phyloP scores from a whole-genome alignment of 2,113 vertebrate species.

The Nothoprocta pentlandii region DNA sequence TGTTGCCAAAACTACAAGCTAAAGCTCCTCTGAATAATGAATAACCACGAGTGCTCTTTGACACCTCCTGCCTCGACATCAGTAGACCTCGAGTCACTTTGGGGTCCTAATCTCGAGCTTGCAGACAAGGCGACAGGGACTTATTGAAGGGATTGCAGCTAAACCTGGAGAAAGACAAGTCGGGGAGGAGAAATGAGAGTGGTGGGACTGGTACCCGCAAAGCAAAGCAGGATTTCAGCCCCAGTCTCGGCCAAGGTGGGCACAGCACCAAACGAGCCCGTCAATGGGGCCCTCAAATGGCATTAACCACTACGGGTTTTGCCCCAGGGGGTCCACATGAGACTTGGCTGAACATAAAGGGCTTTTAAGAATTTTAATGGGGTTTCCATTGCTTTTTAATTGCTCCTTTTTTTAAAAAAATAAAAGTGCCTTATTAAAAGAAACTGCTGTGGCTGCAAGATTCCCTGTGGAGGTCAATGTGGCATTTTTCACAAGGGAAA shows the following conservation, averaged over 20 bases:
- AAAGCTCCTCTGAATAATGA: neutral
- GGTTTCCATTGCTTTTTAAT: neutral
- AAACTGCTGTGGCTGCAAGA: neutral
- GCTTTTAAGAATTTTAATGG: neutral
- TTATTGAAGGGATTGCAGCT: neutral
- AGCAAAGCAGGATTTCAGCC: neutral
- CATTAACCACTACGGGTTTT: neutral
- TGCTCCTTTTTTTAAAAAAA: neutral
- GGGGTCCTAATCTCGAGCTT: rapidly evolving
- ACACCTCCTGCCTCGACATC: neutral
- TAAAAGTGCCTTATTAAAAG: slow-evolving; percentile 2
- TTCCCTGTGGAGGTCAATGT: neutral
- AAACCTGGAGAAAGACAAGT: neutral
- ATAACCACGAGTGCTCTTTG: neutral
- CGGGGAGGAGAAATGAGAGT: neutral
- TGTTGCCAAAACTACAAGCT: neutral
- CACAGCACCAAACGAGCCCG: neutral
- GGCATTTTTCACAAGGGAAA: neutral
- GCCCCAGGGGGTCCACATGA: neutral
- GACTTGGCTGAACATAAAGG: neutral
- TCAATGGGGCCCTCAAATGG: neutral
- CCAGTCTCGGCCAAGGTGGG: rapidly evolving
- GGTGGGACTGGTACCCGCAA: neutral
- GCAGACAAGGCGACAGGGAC: neutral
- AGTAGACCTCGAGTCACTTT: rapidly evolving